phyloP scores from a whole-genome alignment of 2,797 vertebrate species.

The Ctenopoma kingsleyae region DNA sequence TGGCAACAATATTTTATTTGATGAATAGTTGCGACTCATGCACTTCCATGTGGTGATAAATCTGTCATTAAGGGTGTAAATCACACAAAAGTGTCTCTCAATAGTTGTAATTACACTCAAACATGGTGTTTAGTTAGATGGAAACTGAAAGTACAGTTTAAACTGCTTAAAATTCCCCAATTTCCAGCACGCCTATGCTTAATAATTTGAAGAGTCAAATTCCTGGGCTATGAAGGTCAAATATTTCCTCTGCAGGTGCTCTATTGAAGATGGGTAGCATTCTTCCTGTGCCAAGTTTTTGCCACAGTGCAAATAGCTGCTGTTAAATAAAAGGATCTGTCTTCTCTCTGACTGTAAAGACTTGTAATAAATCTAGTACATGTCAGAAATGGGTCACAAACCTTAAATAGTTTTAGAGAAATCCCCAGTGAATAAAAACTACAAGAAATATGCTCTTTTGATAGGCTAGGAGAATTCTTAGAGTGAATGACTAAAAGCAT shows the following conservation, averaged over 20 bases:
- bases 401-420: constrained; percentile 13
- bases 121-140: constrained; percentile 12
- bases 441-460: not conserved
- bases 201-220: constrained; percentile 52
- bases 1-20: constrained; percentile 37
- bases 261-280: constrained; percentile 66
- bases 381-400: constrained; percentile 15
- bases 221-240: constrained; percentile 64
- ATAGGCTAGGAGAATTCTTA: not conserved
- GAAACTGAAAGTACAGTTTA: not conserved
- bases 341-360: constrained; percentile 39
- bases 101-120: constrained; percentile 9
- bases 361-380: constrained; percentile 22
- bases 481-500: not conserved
- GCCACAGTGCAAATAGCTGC: constrained; percentile 55
- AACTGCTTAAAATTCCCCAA: constrained; percentile 9
- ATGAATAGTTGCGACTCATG: constrained; percentile 54
- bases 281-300: constrained; percentile 65
- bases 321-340: constrained; percentile 72
- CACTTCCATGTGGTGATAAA: constrained; percentile 37
- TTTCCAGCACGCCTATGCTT: constrained; percentile 15
- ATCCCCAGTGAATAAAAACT: not conserved
- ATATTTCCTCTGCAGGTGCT: constrained; percentile 76
- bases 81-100: constrained; percentile 13
- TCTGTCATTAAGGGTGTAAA: constrained; percentile 62